phyloP scores from a whole-genome alignment of 1,140 invertebrate genomes.

The Drosophila funebris region DNA sequence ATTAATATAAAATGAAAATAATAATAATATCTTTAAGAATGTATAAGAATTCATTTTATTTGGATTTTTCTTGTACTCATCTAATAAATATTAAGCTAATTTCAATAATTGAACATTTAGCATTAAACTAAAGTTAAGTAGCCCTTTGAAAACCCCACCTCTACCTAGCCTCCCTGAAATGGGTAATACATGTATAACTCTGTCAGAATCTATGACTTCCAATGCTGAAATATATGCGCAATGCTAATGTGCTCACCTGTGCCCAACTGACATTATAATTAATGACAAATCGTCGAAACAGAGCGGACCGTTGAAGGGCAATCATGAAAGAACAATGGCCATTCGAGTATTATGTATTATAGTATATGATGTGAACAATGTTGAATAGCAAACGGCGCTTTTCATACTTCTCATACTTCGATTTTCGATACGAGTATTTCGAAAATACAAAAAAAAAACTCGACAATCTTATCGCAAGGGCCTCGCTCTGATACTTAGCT shows the following conservation, averaged over 20 bases:
- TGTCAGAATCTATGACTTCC: slow-evolving; percentile 42
- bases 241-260: slow-evolving; percentile 70
- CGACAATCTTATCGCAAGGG: slow-evolving; percentile 30
- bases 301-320: slow-evolving; percentile 32
- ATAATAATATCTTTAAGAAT: too few relatives aligned
- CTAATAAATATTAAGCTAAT: too few relatives aligned
- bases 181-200: background rate
- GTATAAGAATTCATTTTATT: too few relatives aligned
- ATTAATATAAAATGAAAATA: too few relatives aligned
- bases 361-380: slow-evolving; percentile 8
- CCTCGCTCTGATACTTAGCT: slow-evolving; percentile 29
- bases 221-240: slow-evolving; percentile 68
- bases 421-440: slow-evolving; percentile 71
- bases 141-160: too few relatives aligned
- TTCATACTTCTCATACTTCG: slow-evolving; percentile 40
- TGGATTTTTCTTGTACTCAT: too few relatives aligned
- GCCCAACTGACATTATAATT: slow-evolving; percentile 71
- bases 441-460: too few relatives aligned
- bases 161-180: background rate
- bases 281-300: slow-evolving; percentile 60
- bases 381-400: slow-evolving; percentile 3
- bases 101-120: too few relatives aligned
- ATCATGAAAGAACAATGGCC: slow-evolving; percentile 58
- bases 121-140: too few relatives aligned
- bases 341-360: slow-evolving; percentile 37